phyloP scores from a whole-genome alignment of 2,888 invertebrate species.

The Villa cingulata region DNA sequence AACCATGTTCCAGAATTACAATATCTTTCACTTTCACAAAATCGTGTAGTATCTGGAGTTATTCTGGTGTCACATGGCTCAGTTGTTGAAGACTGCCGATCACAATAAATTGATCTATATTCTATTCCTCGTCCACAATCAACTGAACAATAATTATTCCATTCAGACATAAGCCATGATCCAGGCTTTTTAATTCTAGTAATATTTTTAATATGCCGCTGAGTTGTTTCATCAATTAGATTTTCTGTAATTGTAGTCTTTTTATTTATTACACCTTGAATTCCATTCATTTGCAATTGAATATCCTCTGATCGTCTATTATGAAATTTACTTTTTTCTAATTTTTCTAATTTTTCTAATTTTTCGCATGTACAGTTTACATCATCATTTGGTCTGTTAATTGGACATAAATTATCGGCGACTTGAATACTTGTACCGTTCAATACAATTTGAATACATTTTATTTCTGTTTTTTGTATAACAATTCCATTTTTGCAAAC shows the following conservation, averaged over 20 bases:
- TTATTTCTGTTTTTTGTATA: slow-evolving; percentile 52
- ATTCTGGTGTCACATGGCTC: slow-evolving; percentile 43
- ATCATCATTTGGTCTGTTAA: slow-evolving; percentile 36
- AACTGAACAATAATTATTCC: slow-evolving; percentile 45
- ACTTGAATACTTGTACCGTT: slow-evolving; percentile 37
- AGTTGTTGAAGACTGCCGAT: slow-evolving; percentile 43
- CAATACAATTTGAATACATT: slow-evolving; percentile 43
- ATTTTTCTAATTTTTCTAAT: slow-evolving; percentile 10
- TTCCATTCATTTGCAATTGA: not conserved
- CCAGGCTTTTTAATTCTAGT: slow-evolving; percentile 21
- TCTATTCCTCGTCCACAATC: slow-evolving; percentile 61
- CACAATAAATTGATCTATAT: slow-evolving; percentile 54
- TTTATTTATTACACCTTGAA: not conserved
- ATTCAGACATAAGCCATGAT: slow-evolving; percentile 28
- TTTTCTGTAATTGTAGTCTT: not conserved
- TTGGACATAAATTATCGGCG: slow-evolving; percentile 44
- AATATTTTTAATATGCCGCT: not conserved
- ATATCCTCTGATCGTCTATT: slow-evolving; percentile 14
- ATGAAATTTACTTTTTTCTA: slow-evolving; percentile 17
- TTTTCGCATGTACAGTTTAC: slow-evolving; percentile 35
- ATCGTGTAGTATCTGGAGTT: slow-evolving; percentile 46
- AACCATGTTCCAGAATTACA: slow-evolving; percentile 67
- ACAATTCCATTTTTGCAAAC: slow-evolving; percentile 53
- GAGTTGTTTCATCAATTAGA: not conserved
- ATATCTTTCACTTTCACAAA: slow-evolving; percentile 48